Base-by-base conservation (phyloP, 1,140 invertebrate species). In the Meloidogyne hapla region DNA sequence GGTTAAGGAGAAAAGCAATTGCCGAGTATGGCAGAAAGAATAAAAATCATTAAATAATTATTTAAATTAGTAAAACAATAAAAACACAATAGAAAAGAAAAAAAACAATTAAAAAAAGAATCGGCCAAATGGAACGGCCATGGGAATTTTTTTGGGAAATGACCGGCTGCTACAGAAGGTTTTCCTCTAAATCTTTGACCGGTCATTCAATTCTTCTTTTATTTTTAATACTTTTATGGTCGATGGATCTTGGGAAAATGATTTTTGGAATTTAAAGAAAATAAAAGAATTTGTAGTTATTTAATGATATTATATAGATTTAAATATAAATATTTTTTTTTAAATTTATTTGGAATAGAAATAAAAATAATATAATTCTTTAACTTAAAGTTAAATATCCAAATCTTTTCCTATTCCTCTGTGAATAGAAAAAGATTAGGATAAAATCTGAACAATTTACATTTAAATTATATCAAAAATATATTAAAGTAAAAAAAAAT, bases 91-190 rank as follows among this genome's bases (percentile, higher is more conserved):
- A n/a, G 3, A 56, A 56, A n/a, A 56, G n/a, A 21, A 56, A 56
- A 56, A 56, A n/a, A 56, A n/a, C n/a, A 56, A 56, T n/a, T 56
- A 56, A 56, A 56, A 56, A n/a, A n/a, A 56, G 12, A 56, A 56
- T 56, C 48, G 48, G 48, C 48, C 48, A 56, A 56, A 56, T 56
- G 48, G 48, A 56, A 56, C 48, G 48, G 48, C 48, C 6, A 56
- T 56, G 48, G 48, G 48, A 56, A 56, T 56, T 56, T 56, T 56
- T 56, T 56, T 15, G 45, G 2, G 6, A 56, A 56, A 1, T 56
- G 48, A 56, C 48, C 48, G n/a, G n/a, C 2, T 56, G 48, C 4
- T 56, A n/a, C 12, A 56, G n/a, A 56, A 56, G 18, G n/a, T n/a
- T n/a, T n/a, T n/a, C n/a, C 42, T 15, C 13, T 15, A 56, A 42